Evolutionary conservation across 2,888 invertebrate species (phyloP).

Genomic region (Yponomeuta plumbellus): DNA sequence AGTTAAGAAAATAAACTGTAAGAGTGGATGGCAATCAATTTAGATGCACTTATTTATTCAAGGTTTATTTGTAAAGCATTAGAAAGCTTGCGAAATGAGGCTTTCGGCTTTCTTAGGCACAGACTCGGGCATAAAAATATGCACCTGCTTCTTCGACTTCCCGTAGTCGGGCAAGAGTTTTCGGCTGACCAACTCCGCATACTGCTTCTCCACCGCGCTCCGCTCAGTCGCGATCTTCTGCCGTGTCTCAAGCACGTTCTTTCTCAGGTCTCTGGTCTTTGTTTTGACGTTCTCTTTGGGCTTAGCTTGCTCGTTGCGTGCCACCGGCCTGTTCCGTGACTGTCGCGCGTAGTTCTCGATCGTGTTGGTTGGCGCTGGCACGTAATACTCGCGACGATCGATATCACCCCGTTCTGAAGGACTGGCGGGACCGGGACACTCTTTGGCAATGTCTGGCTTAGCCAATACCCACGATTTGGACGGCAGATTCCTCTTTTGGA

Average conservation of each 20-base stretch:
- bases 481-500: conserved; percentile 47
- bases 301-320: conserved; percentile 47
- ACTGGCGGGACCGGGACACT: neutral
- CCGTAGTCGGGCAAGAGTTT: conserved; percentile 60
- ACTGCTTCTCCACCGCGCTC: conserved; percentile 59
- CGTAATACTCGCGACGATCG: conserved; percentile 64
- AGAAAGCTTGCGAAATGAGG: conserved; percentile 45
- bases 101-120: conserved; percentile 74
- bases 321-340: conserved; percentile 62
- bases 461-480: conserved; percentile 57
- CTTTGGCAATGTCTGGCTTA: conserved; percentile 3
- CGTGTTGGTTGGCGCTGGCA: conserved; percentile 65
- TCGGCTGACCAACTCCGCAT: conserved; percentile 60
- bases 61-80: conserved; percentile 9
- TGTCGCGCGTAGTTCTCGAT: conserved; percentile 71
- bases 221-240: conserved; percentile 58
- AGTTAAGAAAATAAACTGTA: neutral
- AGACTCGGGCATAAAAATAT: conserved; percentile 83
- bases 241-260: conserved; percentile 53
- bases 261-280: conserved; percentile 42
- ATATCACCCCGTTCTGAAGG: conserved; percentile 40
- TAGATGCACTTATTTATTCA: too few relatives aligned
- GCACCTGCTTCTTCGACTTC: conserved; percentile 79
- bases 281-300: conserved; percentile 46
- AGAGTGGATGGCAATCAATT: neutral